Evolutionary conservation across 2,888 invertebrate species (phyloP).

Genomic region (Chalcis sispes): DNA sequence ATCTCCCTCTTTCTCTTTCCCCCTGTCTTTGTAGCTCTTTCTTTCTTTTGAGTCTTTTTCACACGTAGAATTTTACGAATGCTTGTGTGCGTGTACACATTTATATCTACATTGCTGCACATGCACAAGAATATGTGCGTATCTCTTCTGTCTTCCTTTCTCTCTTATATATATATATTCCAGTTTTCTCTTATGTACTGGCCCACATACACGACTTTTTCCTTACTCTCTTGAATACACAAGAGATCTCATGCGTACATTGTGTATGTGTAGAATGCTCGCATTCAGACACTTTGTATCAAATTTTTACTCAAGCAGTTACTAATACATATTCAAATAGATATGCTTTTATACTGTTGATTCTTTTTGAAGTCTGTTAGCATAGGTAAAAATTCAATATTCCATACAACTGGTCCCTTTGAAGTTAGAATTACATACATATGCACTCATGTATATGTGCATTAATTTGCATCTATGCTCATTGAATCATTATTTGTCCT

Average conservation of each 20-base stretch:
- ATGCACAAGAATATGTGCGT: not conserved
- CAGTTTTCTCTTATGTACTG: constrained; percentile 22
- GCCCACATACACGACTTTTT: not conserved
- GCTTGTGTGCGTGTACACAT: not conserved
- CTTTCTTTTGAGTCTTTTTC: not conserved
- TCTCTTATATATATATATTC: not conserved
- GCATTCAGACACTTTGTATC: not conserved
- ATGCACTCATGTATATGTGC: not conserved
- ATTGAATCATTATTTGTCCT: constrained; percentile 16
- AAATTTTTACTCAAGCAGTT: not conserved
- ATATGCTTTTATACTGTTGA: not conserved
- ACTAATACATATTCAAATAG: no score
- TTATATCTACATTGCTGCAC: not conserved
- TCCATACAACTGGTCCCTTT: not conserved
- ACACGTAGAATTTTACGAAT: not conserved
- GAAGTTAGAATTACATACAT: not conserved
- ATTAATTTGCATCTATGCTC: not conserved
- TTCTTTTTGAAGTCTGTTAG: not conserved
- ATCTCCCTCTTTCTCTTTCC: constrained; percentile 1
- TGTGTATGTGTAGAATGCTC: not conserved
- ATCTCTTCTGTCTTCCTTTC: constrained; percentile 8
- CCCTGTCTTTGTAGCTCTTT: constrained; percentile 11
- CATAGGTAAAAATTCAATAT: constrained; percentile 8
- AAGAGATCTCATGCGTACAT: not conserved
- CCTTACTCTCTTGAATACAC: not conserved